Evolutionary conservation across 1,140 invertebrate genomes (phyloP).

Genomic region (Drosophila suzukii): DNA sequence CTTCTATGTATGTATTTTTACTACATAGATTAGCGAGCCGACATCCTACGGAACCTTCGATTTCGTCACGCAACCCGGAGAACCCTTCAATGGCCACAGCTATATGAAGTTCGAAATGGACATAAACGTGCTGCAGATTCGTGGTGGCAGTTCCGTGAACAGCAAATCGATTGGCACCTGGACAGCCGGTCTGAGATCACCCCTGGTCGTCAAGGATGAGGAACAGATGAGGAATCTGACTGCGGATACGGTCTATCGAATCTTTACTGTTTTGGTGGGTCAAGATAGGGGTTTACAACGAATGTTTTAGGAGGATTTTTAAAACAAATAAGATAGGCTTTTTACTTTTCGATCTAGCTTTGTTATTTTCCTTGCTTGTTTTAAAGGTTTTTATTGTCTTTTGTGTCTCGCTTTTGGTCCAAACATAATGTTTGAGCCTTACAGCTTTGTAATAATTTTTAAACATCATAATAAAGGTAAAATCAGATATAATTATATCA

Average conservation of each 20-base stretch:
- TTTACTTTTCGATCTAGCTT: too few relatives aligned
- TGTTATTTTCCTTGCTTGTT: too few relatives aligned
- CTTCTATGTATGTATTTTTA: background rate
- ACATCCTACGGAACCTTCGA: slow-evolving; percentile 88
- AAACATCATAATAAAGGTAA: background rate
- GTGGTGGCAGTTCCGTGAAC: slow-evolving; percentile 88
- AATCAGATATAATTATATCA: background rate
- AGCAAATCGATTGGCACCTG: slow-evolving; percentile 88
- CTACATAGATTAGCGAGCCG: slow-evolving; percentile 86
- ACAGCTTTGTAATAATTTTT: background rate
- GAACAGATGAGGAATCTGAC: slow-evolving; percentile 90
- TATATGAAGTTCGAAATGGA: slow-evolving; percentile 90
- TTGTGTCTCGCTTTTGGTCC: too few relatives aligned
- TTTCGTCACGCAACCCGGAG: slow-evolving; percentile 79
- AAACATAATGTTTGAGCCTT: background rate
- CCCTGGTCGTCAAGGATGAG: slow-evolving; percentile 87
- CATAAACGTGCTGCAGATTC: slow-evolving; percentile 88
- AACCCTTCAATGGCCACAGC: slow-evolving; percentile 88
- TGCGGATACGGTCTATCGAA: slow-evolving; percentile 91
- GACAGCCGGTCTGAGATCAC: slow-evolving; percentile 88
- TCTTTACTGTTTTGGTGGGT: slow-evolving; percentile 90
- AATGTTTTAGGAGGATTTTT: background rate
- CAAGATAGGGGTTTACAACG: background rate
- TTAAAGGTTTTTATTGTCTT: background rate
- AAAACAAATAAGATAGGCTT: too few relatives aligned